Percentiles rank a stretch among this genome's conserved stretches.
These are phyloP conservation scores for Thalassarche chlororhynchos DNA, from an alignment of 2,113 vertebrate genomes.

Conservation along the genomic window DNA sequence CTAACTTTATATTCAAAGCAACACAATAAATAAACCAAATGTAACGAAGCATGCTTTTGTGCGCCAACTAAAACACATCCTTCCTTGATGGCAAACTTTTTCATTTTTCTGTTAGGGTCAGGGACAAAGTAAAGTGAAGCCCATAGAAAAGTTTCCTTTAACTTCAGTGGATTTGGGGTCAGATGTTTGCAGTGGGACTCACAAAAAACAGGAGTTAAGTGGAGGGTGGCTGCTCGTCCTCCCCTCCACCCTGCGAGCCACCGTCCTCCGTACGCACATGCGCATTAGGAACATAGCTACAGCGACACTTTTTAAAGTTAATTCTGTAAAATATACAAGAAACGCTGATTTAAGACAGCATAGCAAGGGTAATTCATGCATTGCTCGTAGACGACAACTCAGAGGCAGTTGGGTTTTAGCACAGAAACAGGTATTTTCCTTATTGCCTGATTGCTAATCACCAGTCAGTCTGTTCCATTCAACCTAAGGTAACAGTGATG, in stretches of 20 bases:
- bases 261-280: not conserved
- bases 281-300: not conserved
- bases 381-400: not conserved
- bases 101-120: not conserved
- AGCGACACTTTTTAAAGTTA: not conserved
- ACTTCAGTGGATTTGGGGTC: not conserved
- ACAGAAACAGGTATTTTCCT: constrained; percentile 24
- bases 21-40: not conserved
- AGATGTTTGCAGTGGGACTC: not conserved
- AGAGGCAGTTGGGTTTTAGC: not conserved
- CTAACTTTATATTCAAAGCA: not conserved
- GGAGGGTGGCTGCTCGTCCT: not conserved
- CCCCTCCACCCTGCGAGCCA: not conserved
- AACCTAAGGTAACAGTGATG: constrained; percentile 5
- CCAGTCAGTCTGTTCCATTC: constrained; percentile 44
- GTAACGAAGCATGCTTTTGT: not conserved
- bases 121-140: not conserved
- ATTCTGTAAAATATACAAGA: not conserved
- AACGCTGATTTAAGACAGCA: not conserved
- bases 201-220: not conserved
- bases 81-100: not conserved
- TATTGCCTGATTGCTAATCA: constrained; percentile 37
- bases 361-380: not conserved
- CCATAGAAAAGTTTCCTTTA: not conserved
- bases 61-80: not conserved